phyloP scores from a whole-genome alignment of 2,113 vertebrate species.

The Lepidiolamprologus cunningtoni region DNA sequence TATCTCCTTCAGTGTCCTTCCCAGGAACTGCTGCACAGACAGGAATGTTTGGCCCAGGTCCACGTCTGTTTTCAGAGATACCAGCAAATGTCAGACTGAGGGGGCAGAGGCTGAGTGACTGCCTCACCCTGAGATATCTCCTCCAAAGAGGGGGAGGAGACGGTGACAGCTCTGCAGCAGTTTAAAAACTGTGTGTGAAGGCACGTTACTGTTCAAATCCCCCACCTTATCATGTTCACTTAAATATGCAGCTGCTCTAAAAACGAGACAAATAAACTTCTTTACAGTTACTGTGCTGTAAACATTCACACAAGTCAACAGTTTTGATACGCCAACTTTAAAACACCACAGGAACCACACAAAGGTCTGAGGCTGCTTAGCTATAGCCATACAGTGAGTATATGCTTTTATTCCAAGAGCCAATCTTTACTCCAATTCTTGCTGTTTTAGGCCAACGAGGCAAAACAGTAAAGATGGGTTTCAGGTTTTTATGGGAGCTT shows the following conservation, averaged over 20 bases:
- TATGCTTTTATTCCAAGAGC: background rate
- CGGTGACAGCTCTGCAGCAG: background rate
- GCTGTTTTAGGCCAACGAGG: background rate
- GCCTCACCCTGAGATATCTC: background rate
- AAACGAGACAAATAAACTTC: background rate
- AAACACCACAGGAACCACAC: background rate
- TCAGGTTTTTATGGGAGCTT: background rate
- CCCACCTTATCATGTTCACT: background rate
- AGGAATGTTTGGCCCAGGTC: slow-evolving; percentile 18
- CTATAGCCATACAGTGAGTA: background rate
- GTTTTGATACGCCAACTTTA: background rate
- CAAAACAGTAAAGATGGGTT: background rate
- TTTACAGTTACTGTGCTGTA: background rate
- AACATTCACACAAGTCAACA: background rate
- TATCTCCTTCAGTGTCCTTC: background rate
- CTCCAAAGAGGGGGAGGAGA: background rate
- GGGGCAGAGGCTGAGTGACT: background rate
- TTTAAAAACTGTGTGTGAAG: background rate
- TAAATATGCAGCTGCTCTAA: background rate
- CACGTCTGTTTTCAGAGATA: slow-evolving; percentile 11
- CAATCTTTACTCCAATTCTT: background rate
- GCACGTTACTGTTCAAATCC: background rate
- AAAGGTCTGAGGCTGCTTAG: background rate
- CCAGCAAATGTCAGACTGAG: background rate
- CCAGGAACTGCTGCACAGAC: slow-evolving; percentile 4